Evolutionary conservation across 2,113 vertebrate species (phyloP).

Genomic region (Oplegnathus fasciatus): DNA sequence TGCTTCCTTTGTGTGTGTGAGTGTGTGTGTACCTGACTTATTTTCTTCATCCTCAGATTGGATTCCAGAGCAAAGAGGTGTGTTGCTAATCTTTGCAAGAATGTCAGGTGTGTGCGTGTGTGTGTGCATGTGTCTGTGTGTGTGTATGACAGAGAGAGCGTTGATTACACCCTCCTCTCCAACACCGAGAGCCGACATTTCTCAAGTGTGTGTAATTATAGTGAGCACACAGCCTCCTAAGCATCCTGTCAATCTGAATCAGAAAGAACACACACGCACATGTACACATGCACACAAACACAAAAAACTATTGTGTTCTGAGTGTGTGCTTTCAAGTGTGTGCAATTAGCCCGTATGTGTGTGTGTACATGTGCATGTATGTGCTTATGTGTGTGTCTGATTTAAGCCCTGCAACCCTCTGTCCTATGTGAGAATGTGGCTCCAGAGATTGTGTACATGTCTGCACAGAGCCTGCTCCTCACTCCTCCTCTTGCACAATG

Average conservation of each 20-base stretch:
- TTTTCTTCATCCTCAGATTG: conserved; percentile 75
- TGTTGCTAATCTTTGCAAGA: conserved; percentile 86
- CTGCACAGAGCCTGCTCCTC: conserved; percentile 69
- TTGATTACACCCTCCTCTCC: conserved; percentile 84
- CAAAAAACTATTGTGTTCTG: conserved; percentile 66
- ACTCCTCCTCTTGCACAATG: conserved; percentile 67
- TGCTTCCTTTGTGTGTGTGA: conserved; percentile 55
- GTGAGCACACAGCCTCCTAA: conserved; percentile 84
- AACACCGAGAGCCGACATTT: conserved; percentile 80
- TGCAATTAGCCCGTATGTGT: conserved; percentile 43
- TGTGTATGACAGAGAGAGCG: conserved; percentile 60
- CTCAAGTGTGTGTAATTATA: conserved; percentile 86
- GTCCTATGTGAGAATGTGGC: conserved; percentile 67
- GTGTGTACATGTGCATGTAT: conserved; percentile 21
- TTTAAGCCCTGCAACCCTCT: conserved; percentile 40
- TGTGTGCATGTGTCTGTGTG: conserved; percentile 42
- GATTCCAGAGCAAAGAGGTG: conserved; percentile 78
- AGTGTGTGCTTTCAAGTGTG: conserved; percentile 60
- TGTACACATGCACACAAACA: conserved; percentile 52
- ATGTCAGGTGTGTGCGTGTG: conserved; percentile 81
- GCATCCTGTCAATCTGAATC: conserved; percentile 86
- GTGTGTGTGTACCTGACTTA: conserved; percentile 61
- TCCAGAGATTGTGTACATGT: conserved; percentile 68
- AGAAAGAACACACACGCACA: conserved; percentile 74
- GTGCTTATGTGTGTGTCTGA: conserved; percentile 29